Conservation (phyloP, 2,113 vertebrate genomes). For the Alouatta palliata region DNA sequence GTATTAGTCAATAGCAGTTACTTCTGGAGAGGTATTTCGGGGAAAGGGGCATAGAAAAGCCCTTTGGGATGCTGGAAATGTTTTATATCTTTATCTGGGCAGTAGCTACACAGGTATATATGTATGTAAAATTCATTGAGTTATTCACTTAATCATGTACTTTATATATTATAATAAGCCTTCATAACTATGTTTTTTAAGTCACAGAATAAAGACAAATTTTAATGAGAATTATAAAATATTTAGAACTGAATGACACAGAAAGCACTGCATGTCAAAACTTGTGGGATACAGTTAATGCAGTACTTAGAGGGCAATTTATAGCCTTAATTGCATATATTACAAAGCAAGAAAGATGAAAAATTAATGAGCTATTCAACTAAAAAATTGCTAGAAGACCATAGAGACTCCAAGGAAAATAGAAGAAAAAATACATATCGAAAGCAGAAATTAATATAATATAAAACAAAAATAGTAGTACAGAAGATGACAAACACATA, state of each 20-base stretch:
- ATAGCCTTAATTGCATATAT: background rate
- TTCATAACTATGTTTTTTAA: background rate
- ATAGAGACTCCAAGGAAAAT: background rate
- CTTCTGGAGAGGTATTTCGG: background rate
- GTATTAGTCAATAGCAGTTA: background rate
- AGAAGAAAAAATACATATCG: background rate
- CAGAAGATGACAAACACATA: background rate
- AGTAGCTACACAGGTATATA: background rate
- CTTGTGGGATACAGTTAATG: background rate
- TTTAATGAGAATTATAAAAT: background rate
- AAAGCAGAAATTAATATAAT: constrained; percentile 8
- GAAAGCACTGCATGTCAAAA: background rate
- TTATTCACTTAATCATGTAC: background rate
- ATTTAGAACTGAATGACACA: background rate
- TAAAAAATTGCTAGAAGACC: background rate
- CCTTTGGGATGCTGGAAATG: background rate
- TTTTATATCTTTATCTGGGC: background rate
- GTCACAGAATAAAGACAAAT: background rate
- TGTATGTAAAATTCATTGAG: background rate
- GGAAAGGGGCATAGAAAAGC: background rate
- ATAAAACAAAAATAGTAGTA: background rate
- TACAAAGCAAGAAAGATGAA: background rate
- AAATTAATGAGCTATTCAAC: background rate
- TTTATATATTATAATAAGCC: background rate
- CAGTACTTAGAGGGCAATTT: background rate